Conservation (phyloP, 2,888 invertebrate genomes). For the Coenonympha arcania region DNA sequence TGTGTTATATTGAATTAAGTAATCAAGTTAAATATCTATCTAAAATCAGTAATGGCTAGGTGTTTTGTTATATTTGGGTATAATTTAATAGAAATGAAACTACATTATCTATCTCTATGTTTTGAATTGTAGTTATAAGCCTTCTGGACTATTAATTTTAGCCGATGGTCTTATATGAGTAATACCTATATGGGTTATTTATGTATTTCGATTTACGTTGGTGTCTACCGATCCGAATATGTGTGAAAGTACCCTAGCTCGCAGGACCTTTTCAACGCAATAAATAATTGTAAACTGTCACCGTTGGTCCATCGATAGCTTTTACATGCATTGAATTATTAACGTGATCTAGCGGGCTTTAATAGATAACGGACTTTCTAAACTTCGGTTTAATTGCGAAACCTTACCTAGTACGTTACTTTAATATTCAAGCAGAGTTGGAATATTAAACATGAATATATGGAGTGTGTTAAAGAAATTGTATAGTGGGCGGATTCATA, state of each 20-base stretch:
- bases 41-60: no score
- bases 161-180: no score
- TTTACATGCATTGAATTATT: slow-evolving; percentile 18
- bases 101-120: no score
- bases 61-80: no score
- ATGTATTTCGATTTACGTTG: no score
- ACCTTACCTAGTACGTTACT: not conserved
- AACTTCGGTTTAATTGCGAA: slow-evolving; percentile 17
- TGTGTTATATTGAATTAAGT: no score
- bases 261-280: slow-evolving; percentile 13
- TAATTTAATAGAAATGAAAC: no score
- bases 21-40: no score
- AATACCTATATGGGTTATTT: no score
- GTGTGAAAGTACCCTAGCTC: slow-evolving; percentile 1
- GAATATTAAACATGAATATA: not conserved
- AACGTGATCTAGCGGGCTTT: slow-evolving; percentile 10
- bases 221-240: not conserved
- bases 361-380: slow-evolving; percentile 21
- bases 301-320: slow-evolving; percentile 13
- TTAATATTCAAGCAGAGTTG: not conserved
- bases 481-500: no score
- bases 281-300: slow-evolving; percentile 21
- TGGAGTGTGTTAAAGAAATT: not conserved
- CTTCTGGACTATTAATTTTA: no score
- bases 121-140: no score